phyloP scores from a whole-genome alignment of 2,113 vertebrate genomes.

The Excalfactoria chinensis region DNA sequence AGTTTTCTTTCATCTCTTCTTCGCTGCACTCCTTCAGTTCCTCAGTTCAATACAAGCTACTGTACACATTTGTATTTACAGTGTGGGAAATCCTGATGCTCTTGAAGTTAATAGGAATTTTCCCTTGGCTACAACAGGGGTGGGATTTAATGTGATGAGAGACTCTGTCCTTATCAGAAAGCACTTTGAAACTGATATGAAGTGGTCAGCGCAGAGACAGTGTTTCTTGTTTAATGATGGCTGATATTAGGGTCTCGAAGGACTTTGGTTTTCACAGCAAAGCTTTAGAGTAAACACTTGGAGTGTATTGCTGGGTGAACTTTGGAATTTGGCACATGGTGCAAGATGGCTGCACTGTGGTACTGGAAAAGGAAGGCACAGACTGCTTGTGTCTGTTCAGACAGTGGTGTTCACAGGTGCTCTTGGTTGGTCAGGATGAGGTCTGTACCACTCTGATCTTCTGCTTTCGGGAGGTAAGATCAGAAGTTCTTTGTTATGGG shows the following conservation, averaged over 20 bases:
- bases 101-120: neutral
- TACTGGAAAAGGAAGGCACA: neutral
- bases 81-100: neutral
- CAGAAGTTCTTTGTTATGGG: neutral
- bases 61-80: neutral
- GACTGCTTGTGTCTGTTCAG: neutral
- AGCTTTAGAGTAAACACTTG: neutral
- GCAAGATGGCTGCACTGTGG: neutral
- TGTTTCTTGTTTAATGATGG: neutral
- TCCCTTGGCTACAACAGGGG: neutral
- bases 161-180: neutral
- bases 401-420: neutral
- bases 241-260: neutral
- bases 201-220: neutral
- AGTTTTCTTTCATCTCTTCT: slow-evolving; percentile 34
- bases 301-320: neutral
- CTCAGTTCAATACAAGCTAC: neutral
- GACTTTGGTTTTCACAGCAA: neutral
- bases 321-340: neutral
- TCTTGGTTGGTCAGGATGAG: neutral
- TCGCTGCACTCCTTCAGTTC: neutral
- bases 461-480: neutral
- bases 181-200: neutral
- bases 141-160: neutral
- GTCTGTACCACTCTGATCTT: neutral